Evolutionary conservation across 2,797 vertebrate species (phyloP).

Genomic region (Parauchenoglanis ngamensis): DNA sequence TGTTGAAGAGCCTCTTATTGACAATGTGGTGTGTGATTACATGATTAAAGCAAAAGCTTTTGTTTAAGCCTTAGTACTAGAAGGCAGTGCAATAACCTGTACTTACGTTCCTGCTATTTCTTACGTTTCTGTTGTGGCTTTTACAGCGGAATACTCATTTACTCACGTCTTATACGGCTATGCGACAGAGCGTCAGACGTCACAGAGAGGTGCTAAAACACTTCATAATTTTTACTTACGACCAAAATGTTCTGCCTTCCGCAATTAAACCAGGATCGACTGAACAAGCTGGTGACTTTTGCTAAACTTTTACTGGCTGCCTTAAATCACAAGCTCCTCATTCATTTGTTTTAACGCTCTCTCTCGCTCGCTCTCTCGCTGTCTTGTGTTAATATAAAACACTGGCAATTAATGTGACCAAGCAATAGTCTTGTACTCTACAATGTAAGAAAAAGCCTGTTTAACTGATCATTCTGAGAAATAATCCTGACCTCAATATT

Average conservation of each 20-base stretch:
- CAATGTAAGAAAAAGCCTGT: not conserved
- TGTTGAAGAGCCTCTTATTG: not conserved
- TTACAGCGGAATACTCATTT: not conserved
- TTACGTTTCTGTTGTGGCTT: no score
- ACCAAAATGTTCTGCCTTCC: no score
- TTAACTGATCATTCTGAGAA: not conserved
- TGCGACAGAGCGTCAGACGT: not conserved
- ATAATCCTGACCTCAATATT: not conserved
- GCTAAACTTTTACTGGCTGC: not conserved
- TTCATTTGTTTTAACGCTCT: not conserved
- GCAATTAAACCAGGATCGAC: not conserved
- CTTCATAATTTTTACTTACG: not conserved
- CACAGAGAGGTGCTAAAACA: not conserved
- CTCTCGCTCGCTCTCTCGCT: not conserved
- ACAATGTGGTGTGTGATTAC: not conserved
- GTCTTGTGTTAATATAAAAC: not conserved
- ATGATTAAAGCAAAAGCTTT: not conserved
- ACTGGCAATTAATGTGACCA: not conserved
- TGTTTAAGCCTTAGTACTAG: not conserved
- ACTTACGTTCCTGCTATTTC: not conserved
- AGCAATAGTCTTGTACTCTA: not conserved
- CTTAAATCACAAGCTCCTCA: not conserved
- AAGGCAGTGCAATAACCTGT: not conserved
- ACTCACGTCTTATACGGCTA: no score
- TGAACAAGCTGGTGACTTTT: not conserved